Percentiles rank a stretch among this genome's conserved stretches.
Conservation (phyloP, 2,113 vertebrate species). For the Megalops atlanticus region DNA sequence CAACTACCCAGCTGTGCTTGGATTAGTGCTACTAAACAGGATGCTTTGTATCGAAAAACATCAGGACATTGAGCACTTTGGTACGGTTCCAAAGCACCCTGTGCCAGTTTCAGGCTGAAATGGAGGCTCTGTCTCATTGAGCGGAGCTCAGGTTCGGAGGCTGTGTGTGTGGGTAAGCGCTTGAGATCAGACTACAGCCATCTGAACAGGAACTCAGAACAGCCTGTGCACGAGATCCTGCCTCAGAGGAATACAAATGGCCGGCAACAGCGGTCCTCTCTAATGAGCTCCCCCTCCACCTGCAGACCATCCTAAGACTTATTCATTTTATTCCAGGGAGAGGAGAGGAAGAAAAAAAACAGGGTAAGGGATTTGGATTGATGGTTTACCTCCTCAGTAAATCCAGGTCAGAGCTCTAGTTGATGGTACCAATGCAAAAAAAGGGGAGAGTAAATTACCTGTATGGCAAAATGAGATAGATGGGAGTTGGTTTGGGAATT, state of each 20-base stretch:
- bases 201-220: neutral
- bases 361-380: neutral
- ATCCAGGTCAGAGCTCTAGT: neutral
- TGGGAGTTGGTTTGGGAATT: neutral
- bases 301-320: constrained; percentile 13
- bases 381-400: neutral
- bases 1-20: constrained; percentile 4
- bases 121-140: neutral
- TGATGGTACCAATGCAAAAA: neutral
- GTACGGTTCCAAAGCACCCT: neutral
- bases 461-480: no score
- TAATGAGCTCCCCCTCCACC: constrained; percentile 19
- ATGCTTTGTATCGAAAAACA: constrained; percentile 9
- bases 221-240: neutral
- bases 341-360: neutral
- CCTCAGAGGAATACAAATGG: constrained; percentile 7
- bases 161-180: neutral
- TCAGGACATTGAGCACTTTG: neutral
- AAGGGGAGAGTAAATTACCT: no score
- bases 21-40: constrained; percentile 4
- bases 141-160: neutral
- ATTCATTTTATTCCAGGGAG: constrained; percentile 4
- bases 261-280: neutral
- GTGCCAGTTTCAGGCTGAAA: neutral
- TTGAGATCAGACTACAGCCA: neutral